A percentile compares a stretch with the other conserved stretches of the same genome.
phyloP scores from a whole-genome alignment of 2,113 vertebrate genomes.

The Cathartes aura region DNA sequence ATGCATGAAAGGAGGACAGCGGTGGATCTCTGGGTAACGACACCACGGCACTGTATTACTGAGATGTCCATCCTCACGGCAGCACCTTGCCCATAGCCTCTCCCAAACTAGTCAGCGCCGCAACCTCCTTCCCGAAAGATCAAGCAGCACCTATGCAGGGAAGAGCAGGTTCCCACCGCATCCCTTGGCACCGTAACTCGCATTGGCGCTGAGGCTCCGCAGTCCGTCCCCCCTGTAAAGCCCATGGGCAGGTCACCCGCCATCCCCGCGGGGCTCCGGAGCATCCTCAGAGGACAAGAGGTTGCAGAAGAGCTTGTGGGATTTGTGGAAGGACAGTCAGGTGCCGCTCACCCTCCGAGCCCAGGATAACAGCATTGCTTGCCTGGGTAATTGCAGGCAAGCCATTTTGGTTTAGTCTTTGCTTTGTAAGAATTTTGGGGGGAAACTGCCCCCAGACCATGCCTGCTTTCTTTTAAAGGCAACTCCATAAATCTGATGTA shows the following conservation, averaged over 20 bases:
- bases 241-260: not conserved
- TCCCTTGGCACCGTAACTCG: not conserved
- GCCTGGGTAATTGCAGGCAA: not conserved
- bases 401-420: not conserved
- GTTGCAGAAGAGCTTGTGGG: not conserved
- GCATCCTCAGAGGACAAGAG: not conserved
- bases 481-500: constrained; percentile 29
- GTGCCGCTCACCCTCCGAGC: not conserved
- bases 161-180: not conserved
- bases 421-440: not conserved
- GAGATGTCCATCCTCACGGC: constrained; percentile 40
- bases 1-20: not conserved
- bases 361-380: not conserved
- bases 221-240: not conserved
- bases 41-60: not conserved
- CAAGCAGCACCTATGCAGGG: constrained; percentile 42
- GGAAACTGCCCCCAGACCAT: not conserved
- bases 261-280: fast-evolving
- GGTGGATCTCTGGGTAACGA: not conserved
- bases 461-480: not conserved
- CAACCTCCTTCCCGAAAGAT: constrained; percentile 16
- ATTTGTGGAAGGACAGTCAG: not conserved
- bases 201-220: not conserved
- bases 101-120: not conserved
- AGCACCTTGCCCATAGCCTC: not conserved